A percentile compares a stretch with the other conserved stretches of the same genome.
phyloP scores from a whole-genome alignment of 2,797 vertebrate species.

The Mergus octosetaceus region DNA sequence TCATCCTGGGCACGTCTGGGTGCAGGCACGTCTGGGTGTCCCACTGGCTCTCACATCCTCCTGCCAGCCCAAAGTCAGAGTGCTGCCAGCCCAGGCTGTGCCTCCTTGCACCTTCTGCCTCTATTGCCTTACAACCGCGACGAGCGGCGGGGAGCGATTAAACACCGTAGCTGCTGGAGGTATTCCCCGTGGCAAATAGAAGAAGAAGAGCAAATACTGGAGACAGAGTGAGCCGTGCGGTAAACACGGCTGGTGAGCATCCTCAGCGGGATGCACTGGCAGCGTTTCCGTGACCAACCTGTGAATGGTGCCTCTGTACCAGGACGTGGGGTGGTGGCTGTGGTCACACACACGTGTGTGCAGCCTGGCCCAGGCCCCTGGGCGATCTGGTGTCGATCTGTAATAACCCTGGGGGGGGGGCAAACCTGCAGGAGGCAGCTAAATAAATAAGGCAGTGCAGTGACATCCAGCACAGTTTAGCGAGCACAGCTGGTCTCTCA shows the following conservation, averaged over 20 bases:
- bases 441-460: not conserved
- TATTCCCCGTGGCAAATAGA: not conserved
- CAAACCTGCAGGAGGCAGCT: not conserved
- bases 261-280: not conserved
- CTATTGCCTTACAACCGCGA: not conserved
- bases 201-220: not conserved
- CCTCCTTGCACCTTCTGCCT: fast-evolving
- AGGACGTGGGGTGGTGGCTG: not conserved
- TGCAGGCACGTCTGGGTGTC: too few relatives aligned
- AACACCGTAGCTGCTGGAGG: not conserved
- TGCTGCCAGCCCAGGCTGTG: not conserved
- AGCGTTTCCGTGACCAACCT: not conserved
- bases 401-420: not conserved
- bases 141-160: fast-evolving
- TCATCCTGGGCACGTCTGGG: not conserved
- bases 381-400: not conserved
- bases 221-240: not conserved
- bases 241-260: not conserved
- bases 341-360: not conserved
- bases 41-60: fast-evolving
- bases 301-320: not conserved
- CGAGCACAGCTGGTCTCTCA: conserved; percentile 72
- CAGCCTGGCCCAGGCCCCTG: too few relatives aligned
- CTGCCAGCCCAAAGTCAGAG: not conserved
- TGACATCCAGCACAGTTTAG: conserved; percentile 2